Evolutionary conservation across 2,888 invertebrate genomes (phyloP), one percentile per base, ranked within the genome.

Genomic region (Ecliptopera silaceata): DNA sequence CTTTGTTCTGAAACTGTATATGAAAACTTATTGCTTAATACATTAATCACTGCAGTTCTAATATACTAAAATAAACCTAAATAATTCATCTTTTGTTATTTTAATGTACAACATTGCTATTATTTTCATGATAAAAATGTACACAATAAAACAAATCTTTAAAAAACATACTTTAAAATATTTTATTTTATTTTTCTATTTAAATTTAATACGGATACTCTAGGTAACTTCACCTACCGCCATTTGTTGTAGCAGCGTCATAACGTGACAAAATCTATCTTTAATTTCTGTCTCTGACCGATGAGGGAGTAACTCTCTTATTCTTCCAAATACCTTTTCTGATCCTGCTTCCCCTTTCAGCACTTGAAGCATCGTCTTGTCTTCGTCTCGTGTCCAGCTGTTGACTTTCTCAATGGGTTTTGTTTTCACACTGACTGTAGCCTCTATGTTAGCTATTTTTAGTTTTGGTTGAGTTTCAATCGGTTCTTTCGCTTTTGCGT

Each of bases 331-430:
- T 4, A 94, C 93, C 64, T 93, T 92, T 61, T 95, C 94, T 0
- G 94, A 93, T 43, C 94, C 92, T 6, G 88, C 70, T 63, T 95
- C 95, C 3, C 93, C 92, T 77, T 96, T 96, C 61, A 96, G 92
- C 52, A 95, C 95, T 80, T 96, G 94, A 32, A 97, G 82, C 82
- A 97, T 94, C 11, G 95, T 93, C 79, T 95, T 96, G 78, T 97
- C 97, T 74, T 97, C 97, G 49, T 96, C 95, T 51, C 96, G 91
- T 0, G 95, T 95, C 96, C 96, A 97, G 64, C 81, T 82, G 32
- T 79, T 88, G 3, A 42, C 22, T 56, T 80, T 87, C 32, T 77
- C 77, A 18, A 63, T 62, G n/a, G 64, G 66, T 13, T 70, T 73
- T n/a, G 68, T 45, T 46, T 64, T 67, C 18, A 66, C 59, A 18